phyloP scores from a whole-genome alignment of 2,888 invertebrate species.

The Patella caerulea region DNA sequence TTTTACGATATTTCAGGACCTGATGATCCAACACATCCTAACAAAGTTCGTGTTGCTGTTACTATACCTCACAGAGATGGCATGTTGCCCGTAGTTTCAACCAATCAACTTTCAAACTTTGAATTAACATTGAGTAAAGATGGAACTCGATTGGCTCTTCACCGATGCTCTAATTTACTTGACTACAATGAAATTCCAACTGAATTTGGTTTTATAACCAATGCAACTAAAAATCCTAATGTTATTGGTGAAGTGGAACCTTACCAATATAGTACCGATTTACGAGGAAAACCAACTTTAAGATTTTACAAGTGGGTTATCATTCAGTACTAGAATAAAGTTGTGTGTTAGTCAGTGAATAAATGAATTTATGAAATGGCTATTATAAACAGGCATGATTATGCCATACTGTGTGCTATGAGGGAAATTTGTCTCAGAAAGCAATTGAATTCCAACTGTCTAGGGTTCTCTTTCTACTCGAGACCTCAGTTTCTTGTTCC shows the following conservation, averaged over 20 bases:
- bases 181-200: constrained; percentile 59
- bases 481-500: too few relatives aligned
- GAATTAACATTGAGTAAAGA: constrained; percentile 68
- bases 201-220: constrained; percentile 63
- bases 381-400: background rate
- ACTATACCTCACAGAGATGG: constrained; percentile 70
- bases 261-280: constrained; percentile 60
- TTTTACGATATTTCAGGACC: constrained; percentile 50
- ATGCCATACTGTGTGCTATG: too few relatives aligned
- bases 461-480: too few relatives aligned
- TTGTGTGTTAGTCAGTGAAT: background rate
- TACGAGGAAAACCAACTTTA: constrained; percentile 56
- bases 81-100: constrained; percentile 69
- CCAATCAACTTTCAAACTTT: constrained; percentile 68
- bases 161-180: constrained; percentile 70
- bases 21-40: constrained; percentile 62
- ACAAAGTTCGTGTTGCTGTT: constrained; percentile 65
- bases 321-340: background rate
- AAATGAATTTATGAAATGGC: background rate
- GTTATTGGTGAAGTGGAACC: constrained; percentile 63
- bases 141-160: constrained; percentile 64
- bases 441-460: too few relatives aligned
- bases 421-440: too few relatives aligned
- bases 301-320: constrained; percentile 67
- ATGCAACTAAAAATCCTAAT: constrained; percentile 55